Conservation (phyloP, 2,797 vertebrate species). For the Florisuga fusca region DNA sequence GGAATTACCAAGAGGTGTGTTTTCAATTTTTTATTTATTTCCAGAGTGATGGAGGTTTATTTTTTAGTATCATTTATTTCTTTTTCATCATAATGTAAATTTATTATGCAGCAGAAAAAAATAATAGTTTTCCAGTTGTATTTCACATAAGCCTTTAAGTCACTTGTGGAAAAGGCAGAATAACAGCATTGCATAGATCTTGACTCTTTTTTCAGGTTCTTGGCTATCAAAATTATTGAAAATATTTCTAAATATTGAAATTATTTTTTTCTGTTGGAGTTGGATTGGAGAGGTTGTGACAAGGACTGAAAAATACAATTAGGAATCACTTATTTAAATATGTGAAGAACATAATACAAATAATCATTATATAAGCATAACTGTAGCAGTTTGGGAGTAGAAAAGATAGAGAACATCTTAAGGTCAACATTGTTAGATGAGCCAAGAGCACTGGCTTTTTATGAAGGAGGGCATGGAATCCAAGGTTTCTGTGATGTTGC, state of each 20-base stretch:
- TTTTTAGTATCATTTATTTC: not conserved
- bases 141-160: conserved; percentile 30
- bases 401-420: not conserved
- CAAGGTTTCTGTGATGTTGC: not conserved
- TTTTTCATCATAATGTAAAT: conserved; percentile 36
- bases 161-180: conserved; percentile 1
- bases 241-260: not conserved
- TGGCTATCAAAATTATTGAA: conserved; percentile 19
- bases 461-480: not conserved
- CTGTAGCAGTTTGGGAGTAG: not conserved
- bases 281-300: not conserved
- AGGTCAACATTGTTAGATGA: not conserved
- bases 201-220: not conserved
- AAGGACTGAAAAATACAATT: not conserved
- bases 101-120: conserved; percentile 13
- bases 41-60: not conserved
- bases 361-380: not conserved
- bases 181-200: not conserved
- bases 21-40: not conserved
- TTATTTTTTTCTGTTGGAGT: not conserved
- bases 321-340: not conserved
- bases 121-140: not conserved
- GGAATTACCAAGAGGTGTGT: not conserved
- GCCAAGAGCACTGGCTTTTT: not conserved
- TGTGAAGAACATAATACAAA: not conserved